Evolutionary conservation across 2,888 invertebrate species (phyloP).

Genomic region (Limnephilus auricula): DNA sequence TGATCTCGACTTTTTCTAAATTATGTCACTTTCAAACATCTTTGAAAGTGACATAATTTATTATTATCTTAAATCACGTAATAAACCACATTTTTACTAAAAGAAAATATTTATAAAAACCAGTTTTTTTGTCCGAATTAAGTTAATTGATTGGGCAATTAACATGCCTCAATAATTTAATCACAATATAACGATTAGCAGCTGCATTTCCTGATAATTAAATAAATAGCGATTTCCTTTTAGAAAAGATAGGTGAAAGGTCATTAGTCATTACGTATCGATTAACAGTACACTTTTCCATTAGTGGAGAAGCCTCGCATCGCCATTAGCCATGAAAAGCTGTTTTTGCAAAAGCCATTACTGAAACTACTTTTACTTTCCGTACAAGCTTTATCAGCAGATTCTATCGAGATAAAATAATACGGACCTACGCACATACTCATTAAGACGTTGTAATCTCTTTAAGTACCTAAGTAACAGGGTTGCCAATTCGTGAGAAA

Average conservation of each 20-base stretch:
- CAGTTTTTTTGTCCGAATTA: background rate
- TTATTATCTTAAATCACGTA: background rate
- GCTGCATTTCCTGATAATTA: background rate
- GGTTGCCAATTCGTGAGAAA: too few relatives aligned
- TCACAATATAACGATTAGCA: background rate
- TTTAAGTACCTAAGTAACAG: background rate
- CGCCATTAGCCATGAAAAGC: slow-evolving; percentile 30
- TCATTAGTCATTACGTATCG: slow-evolving; percentile 38
- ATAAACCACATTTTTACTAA: background rate
- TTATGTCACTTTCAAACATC: too few relatives aligned
- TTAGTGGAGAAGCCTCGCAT: slow-evolving; percentile 7
- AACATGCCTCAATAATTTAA: background rate
- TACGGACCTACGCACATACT: background rate
- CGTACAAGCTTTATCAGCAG: background rate
- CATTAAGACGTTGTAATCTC: slow-evolving; percentile 24
- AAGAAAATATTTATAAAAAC: too few relatives aligned
- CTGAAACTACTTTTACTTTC: slow-evolving; percentile 44
- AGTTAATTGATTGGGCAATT: background rate
- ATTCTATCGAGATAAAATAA: background rate
- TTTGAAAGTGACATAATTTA: background rate
- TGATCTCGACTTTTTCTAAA: too few relatives aligned
- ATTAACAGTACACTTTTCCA: slow-evolving; percentile 15
- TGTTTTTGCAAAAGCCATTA: slow-evolving; percentile 15
- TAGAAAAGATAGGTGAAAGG: slow-evolving; percentile 23
- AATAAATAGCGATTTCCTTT: slow-evolving; percentile 24